Conservation (phyloP, 1,140 invertebrate genomes). For the Megalopta genalis region DNA sequence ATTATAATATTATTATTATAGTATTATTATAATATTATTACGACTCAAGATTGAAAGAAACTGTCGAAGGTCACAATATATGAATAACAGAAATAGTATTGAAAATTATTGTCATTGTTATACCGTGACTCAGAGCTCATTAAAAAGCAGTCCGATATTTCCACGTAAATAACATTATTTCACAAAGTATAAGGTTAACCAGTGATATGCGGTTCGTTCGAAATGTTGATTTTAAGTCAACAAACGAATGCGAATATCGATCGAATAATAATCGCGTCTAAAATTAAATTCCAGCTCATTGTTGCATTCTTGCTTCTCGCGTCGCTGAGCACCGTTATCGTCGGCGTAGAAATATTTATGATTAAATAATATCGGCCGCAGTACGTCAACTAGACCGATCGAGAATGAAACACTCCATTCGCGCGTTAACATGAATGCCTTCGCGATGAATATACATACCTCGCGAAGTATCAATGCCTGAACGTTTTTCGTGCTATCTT, state of each 20-base stretch:
- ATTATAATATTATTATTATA: too few relatives aligned
- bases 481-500: neutral
- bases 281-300: slow-evolving; percentile 1
- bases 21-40: too few relatives aligned
- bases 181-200: too few relatives aligned
- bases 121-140: too few relatives aligned
- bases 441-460: neutral
- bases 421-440: slow-evolving; percentile 1
- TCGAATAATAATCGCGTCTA: neutral
- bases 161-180: too few relatives aligned
- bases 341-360: slow-evolving; percentile 26
- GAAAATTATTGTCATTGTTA: too few relatives aligned
- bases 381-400: slow-evolving; percentile 20
- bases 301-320: neutral
- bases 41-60: too few relatives aligned
- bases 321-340: neutral
- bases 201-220: neutral
- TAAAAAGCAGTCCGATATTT: too few relatives aligned
- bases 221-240: neutral
- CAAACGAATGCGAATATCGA: neutral
- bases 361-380: slow-evolving; percentile 36
- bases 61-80: too few relatives aligned
- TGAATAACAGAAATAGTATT: too few relatives aligned
- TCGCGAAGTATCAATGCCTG: neutral
- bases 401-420: slow-evolving; percentile 37